phyloP scores from a whole-genome alignment of 2,888 invertebrate genomes.

The Ormyrus labotus region DNA sequence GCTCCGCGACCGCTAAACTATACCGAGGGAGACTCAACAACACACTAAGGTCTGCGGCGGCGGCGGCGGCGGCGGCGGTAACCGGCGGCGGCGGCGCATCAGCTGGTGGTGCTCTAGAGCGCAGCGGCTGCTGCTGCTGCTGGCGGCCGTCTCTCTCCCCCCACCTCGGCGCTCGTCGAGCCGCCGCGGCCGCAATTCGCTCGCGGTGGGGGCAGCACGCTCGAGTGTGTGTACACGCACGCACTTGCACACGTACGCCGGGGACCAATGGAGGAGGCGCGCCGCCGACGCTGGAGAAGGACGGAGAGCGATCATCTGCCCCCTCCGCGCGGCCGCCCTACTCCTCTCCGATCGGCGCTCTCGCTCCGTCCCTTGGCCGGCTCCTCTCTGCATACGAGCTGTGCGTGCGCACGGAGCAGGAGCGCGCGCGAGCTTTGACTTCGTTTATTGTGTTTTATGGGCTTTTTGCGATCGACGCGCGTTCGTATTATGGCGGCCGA shows the following conservation, averaged over 20 bases:
- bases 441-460: slow-evolving; percentile 29
- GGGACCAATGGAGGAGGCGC: neutral
- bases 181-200: neutral
- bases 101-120: slow-evolving; percentile 36
- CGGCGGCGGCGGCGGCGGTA: slow-evolving; percentile 20
- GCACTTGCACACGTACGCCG: neutral
- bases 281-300: neutral
- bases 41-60: slow-evolving; percentile 76
- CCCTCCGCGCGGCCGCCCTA: neutral
- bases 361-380: too few species aligned
- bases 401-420: neutral
- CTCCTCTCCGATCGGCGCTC: too few species aligned
- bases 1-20: slow-evolving; percentile 76
- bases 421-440: slow-evolving; percentile 13
- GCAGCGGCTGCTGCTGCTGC: slow-evolving; percentile 7
- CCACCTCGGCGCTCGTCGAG: neutral
- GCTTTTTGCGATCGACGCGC: slow-evolving; percentile 2
- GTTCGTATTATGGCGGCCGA: neutral
- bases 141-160: slow-evolving; percentile 14
- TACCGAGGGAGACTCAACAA: slow-evolving; percentile 69
- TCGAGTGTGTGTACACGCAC: neutral
- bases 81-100: slow-evolving; percentile 18
- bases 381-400: too few species aligned
- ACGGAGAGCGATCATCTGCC: neutral
- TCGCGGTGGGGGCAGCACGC: neutral